Conservation (phyloP, 2,888 invertebrate genomes). For the Patella pellucida region DNA sequence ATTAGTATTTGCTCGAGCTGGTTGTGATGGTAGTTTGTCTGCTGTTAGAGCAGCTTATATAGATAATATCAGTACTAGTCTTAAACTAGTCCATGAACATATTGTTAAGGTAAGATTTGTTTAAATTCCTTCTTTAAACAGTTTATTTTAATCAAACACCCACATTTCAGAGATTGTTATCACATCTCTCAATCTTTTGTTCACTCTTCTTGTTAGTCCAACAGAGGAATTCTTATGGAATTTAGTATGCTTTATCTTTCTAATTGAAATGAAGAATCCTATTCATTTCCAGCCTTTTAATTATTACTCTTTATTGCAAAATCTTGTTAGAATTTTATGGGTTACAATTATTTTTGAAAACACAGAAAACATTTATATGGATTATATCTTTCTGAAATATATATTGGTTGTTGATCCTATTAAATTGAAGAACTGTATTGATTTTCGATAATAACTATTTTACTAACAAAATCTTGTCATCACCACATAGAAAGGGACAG, state of each 20-base stretch:
- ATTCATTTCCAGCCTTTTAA: too few species aligned
- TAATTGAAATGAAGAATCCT: too few species aligned
- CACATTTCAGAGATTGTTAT: not conserved
- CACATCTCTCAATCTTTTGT: not conserved
- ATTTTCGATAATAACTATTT: too few species aligned
- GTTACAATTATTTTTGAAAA: not conserved
- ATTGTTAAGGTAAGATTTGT: slow-evolving; percentile 54
- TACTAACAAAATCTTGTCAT: too few species aligned
- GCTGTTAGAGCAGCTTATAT: slow-evolving; percentile 57
- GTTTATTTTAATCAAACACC: too few species aligned
- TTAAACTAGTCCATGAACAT: slow-evolving; percentile 58
- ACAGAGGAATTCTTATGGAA: not conserved
- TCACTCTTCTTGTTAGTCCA: not conserved
- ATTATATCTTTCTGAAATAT: too few species aligned
- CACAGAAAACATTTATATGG: not conserved
- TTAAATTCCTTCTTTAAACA: not conserved
- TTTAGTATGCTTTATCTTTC: not conserved
- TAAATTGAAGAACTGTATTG: too few species aligned
- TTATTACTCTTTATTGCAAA: too few species aligned
- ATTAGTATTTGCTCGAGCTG: slow-evolving; percentile 60
- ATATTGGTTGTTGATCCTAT: too few species aligned
- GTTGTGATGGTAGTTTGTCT: slow-evolving; percentile 52
- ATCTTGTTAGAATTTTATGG: not conserved
- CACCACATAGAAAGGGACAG: too few species aligned
- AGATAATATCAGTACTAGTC: slow-evolving; percentile 52